Conservation (phyloP, 1,140 invertebrate genomes). For the Saxidomus purpurata region DNA sequence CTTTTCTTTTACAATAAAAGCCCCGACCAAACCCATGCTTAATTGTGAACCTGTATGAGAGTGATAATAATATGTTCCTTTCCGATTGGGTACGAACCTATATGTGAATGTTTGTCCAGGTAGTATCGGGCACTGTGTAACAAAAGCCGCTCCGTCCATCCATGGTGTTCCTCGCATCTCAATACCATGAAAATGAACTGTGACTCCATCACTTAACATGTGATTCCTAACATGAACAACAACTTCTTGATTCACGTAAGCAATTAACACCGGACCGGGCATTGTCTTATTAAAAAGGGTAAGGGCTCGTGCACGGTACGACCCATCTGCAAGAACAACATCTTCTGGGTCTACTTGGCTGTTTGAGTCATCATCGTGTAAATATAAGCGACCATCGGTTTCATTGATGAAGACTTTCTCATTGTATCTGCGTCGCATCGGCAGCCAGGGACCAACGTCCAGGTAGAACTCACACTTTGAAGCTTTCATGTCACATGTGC, state of each 20-base stretch:
- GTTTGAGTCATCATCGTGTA: slow-evolving; percentile 46
- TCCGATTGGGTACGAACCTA: slow-evolving; percentile 61
- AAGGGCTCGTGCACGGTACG: slow-evolving; percentile 51
- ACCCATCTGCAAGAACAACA: slow-evolving; percentile 74
- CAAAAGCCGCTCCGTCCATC: slow-evolving; percentile 95
- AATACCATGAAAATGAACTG: slow-evolving; percentile 95
- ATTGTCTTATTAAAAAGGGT: slow-evolving; percentile 70
- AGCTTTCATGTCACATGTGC: neutral
- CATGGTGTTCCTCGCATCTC: slow-evolving; percentile 93
- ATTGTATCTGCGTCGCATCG: slow-evolving; percentile 9
- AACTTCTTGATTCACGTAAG: slow-evolving; percentile 93
- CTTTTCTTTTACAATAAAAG: slow-evolving; percentile 71
- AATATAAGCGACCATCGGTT: slow-evolving; percentile 63
- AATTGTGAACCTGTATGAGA: slow-evolving; percentile 68
- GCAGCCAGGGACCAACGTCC: slow-evolving; percentile 4
- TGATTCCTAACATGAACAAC: slow-evolving; percentile 95
- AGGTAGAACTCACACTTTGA: slow-evolving; percentile 33
- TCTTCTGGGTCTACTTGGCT: slow-evolving; percentile 42
- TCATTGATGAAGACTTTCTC: slow-evolving; percentile 32
- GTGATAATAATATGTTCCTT: slow-evolving; percentile 74
- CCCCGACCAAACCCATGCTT: slow-evolving; percentile 67
- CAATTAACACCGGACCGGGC: slow-evolving; percentile 87
- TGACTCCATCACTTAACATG: slow-evolving; percentile 92
- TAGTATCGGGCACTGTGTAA: slow-evolving; percentile 96
- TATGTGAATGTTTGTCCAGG: slow-evolving; percentile 95